Conservation (phyloP, 2,797 vertebrate species). For the Lates japonicus region DNA sequence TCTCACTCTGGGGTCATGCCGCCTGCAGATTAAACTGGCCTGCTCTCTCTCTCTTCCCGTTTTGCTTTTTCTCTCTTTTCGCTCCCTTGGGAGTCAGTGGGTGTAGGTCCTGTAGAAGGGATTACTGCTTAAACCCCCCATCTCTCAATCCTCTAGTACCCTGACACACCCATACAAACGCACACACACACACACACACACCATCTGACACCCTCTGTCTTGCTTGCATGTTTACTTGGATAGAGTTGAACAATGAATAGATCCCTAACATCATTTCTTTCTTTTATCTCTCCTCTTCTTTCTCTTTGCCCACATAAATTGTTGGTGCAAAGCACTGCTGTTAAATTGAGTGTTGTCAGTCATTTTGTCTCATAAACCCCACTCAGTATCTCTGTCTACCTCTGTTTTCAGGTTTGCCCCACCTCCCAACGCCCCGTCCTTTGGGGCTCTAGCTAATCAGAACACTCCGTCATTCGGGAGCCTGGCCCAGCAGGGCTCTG, state of each 20-base stretch:
- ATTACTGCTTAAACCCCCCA: slow-evolving; percentile 71
- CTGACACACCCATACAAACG: slow-evolving; percentile 24
- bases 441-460: slow-evolving; percentile 91
- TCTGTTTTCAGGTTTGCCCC: slow-evolving; percentile 80
- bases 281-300: not conserved
- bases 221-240: slow-evolving; percentile 32
- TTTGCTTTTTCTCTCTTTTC: slow-evolving; percentile 52
- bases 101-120: slow-evolving; percentile 54
- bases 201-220: slow-evolving; percentile 51
- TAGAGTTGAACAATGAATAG: slow-evolving; percentile 8
- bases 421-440: slow-evolving; percentile 83
- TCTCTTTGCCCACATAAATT: slow-evolving; percentile 6
- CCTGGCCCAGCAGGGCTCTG: slow-evolving; percentile 88
- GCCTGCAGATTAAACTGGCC: slow-evolving; percentile 80
- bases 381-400: not conserved
- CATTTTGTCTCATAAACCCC: not conserved
- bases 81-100: slow-evolving; percentile 43
- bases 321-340: slow-evolving; percentile 6
- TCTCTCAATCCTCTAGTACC: slow-evolving; percentile 52
- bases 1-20: slow-evolving; percentile 72
- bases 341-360: not conserved
- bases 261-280: not conserved
- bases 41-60: slow-evolving; percentile 30
- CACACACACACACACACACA: slow-evolving; percentile 37
- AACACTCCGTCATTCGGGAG: slow-evolving; percentile 89